phyloP scores from a whole-genome alignment of 1,140 invertebrate genomes.

The Maconellicoccus hirsutus region DNA sequence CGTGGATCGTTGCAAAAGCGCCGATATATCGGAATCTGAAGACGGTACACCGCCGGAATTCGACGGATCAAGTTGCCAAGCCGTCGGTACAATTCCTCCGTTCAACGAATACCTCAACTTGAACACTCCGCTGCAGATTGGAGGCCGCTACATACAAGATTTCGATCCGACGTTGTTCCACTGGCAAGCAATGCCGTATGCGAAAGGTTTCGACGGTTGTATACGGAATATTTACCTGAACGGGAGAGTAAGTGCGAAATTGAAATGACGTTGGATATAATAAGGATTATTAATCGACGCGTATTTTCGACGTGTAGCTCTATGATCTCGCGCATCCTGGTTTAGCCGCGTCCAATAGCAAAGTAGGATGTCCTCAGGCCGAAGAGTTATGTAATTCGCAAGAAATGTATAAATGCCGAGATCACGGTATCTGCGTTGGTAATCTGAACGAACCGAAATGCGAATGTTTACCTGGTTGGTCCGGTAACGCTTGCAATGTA shows the following conservation, averaged over 20 bases:
- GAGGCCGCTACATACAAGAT: slow-evolving; percentile 74
- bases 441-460: slow-evolving; percentile 77
- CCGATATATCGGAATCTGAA: slow-evolving; percentile 72
- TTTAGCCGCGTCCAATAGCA: slow-evolving; percentile 59
- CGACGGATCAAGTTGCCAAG: slow-evolving; percentile 78
- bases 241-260: slow-evolving; percentile 51
- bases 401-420: slow-evolving; percentile 69
- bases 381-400: slow-evolving; percentile 75
- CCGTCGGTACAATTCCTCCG: slow-evolving; percentile 72
- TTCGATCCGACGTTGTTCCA: slow-evolving; percentile 74
- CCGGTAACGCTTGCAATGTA: slow-evolving; percentile 71
- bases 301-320: slow-evolving; percentile 39
- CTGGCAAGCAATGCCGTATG: slow-evolving; percentile 74
- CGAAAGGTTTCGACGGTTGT: slow-evolving; percentile 86
- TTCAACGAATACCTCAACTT: slow-evolving; percentile 96
- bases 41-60: slow-evolving; percentile 75
- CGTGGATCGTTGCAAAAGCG: slow-evolving; percentile 80
- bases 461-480: slow-evolving; percentile 84
- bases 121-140: slow-evolving; percentile 86
- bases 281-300: not conserved
- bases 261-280: not conserved
- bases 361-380: slow-evolving; percentile 77
- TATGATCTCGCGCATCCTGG: slow-evolving; percentile 86
- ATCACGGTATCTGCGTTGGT: slow-evolving; percentile 87
- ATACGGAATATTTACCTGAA: slow-evolving; percentile 92